Percentiles rank a stretch among this genome's conserved stretches.
Evolutionary conservation across 92 coral and sea anemone species (phyloP).

Genomic region (Phenganax stokvisi): DNA sequence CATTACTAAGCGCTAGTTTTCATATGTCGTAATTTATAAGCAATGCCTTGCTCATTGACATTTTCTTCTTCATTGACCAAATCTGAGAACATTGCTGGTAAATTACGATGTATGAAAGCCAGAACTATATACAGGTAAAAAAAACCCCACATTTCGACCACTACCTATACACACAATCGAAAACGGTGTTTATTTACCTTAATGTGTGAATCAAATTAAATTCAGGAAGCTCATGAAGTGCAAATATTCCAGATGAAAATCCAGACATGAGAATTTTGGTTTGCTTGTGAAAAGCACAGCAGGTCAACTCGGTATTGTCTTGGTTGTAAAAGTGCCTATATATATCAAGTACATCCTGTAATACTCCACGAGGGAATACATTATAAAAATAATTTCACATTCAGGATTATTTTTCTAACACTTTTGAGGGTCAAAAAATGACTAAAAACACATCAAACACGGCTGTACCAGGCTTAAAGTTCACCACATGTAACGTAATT

Average conservation of each 20-base stretch:
- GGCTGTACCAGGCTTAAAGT: too few species aligned
- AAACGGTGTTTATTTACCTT: conserved; percentile 49
- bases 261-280: conserved; percentile 72
- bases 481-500: too few species aligned
- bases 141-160: not conserved
- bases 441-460: too few species aligned
- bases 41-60: too few species aligned
- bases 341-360: not conserved
- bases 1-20: not conserved
- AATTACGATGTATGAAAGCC: too few species aligned
- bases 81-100: too few species aligned
- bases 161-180: not conserved
- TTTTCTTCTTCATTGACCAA: too few species aligned
- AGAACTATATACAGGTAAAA: not conserved
- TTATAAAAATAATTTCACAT: not conserved
- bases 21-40: too few species aligned
- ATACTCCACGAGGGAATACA: too few species aligned
- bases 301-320: conserved; percentile 64
- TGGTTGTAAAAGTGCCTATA: conserved; percentile 68
- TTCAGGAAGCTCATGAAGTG: conserved; percentile 91
- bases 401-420: too few species aligned
- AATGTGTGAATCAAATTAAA: conserved; percentile 85
- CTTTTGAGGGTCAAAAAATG: too few species aligned
- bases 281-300: conserved; percentile 75
- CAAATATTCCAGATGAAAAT: conserved; percentile 75